Evolutionary conservation across 2,797 vertebrate species (phyloP), one percentile per base, ranked within the genome.

Genomic region (Taeniopygia guttata): DNA sequence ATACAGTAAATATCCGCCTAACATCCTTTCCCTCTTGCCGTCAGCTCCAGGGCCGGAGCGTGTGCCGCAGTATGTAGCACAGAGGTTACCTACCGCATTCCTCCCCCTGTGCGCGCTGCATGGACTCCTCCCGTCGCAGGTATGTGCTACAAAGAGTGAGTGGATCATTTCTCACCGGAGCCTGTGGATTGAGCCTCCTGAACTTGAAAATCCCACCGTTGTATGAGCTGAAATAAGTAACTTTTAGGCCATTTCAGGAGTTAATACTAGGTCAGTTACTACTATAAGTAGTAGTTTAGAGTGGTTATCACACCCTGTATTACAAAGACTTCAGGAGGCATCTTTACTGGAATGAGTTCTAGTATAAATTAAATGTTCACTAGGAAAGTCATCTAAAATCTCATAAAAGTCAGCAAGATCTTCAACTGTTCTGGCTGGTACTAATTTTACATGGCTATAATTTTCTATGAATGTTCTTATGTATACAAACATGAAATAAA

Each of bases 41-140:
- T 25, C 38, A 1, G 76, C 32, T 29, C 9, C 59, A 15, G n/a
- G 34, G 58, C 70, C 2, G 15, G 42, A 72, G 60, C 4, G 0
- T 5, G 1, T 2, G 43, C 73, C 0, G 4, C 62, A 25, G 70
- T 10, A 6, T 27, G 34, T 34, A 73, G 83, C 88, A 3, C 80
- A 70, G 76, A 45, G 74, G 58, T 81, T 63, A 56, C 8, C 3
- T 1, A 3, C 46, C 25, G 1, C 68, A 54, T 91, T 86, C 40
- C 62, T 81, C 59, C 40, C 78, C 9, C 26, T 25, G 32, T 2
- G 2, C 8, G 2, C 0, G 1, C 42, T 52, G 1, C 5, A 5
- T 3, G 83, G 69, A 52, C 82, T 66, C 91, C 86, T 96, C 93
- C 93, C n/a, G 25, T 5, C 14, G 0, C 67, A 64, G 91, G 49